Percentiles rank a stretch among this genome's conserved stretches.
These are phyloP conservation scores for Phyto melanocephala DNA, from an alignment of 2,888 invertebrate species.

Conservation along the genomic window DNA sequence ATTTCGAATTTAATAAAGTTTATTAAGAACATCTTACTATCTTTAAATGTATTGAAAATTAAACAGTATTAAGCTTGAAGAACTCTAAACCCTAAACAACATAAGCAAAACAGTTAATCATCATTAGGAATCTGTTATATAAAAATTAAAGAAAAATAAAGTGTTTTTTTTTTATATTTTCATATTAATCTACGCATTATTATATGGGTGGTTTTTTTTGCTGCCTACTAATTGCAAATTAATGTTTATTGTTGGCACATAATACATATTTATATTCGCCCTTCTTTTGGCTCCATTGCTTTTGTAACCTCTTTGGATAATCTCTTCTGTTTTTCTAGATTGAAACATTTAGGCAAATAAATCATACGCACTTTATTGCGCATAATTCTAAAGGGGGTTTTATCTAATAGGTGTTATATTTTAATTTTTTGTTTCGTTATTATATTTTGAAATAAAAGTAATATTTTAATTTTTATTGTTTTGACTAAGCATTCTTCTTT, in stretches of 20 bases:
- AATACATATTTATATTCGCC: not conserved
- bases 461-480: not conserved
- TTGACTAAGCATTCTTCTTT: no score
- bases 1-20: no score
- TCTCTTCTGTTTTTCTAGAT: not conserved
- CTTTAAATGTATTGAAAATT: no score
- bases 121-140: not conserved
- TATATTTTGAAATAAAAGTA: not conserved
- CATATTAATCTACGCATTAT: constrained; percentile 10
- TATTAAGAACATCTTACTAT: no score
- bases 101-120: not conserved
- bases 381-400: not conserved
- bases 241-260: constrained; percentile 31
- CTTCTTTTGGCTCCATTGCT: no score
- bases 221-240: constrained; percentile 23
- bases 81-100: no score
- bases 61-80: no score
- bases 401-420: not conserved
- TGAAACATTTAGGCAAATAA: not conserved
- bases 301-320: not conserved
- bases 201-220: not conserved
- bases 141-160: not conserved
- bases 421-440: not conserved
- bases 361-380: not conserved
- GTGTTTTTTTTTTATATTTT: not conserved